Base-by-base conservation (phyloP, 2,797 vertebrate species). In the Phoebastria nigripes region DNA sequence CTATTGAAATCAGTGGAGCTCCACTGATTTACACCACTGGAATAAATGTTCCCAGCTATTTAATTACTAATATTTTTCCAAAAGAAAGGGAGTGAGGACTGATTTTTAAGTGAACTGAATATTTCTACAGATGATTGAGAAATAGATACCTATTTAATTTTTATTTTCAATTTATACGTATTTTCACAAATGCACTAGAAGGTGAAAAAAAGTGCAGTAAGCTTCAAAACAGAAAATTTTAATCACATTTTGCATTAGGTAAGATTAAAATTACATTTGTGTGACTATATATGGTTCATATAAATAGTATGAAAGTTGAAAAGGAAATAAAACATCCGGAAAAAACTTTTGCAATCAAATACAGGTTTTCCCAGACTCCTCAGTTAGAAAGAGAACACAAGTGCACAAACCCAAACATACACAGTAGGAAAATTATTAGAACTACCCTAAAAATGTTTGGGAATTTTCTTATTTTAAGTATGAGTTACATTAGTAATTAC, bases 71-170 rank as follows among this genome's bases (percentile, higher is more conserved):
- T 24, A 51, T 83, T 86, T 93, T 92, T 95, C 19, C 65, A 76
- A 87, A 76, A 89, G 67, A 88, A 94, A 93, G 37, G 6, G 17
- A n/a, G 4, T 19, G 13, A 62, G 25, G 15, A 61, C 3, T 78
- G 46, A 9, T 69, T 93, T 82, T 54, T 90, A 93, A 94, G 87
- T 94, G 28, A 35, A 93, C 6, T 66, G 35, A 93, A 17, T 71
- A 49, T 25, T 82, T 93, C 87, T 88, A 46, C 31, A 39, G 46
- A 33, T 17, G 8, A 55, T 37, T 73, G 12, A 55, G 10, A 87
- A 51, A 74, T 13, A 69, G 12, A 22, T 7, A 49, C 1, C 3
- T 58, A 31, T 74, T 55, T 59, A 37, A 33, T n/a, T 91, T 92
- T 91, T 67, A 15, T 42, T 42, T 93, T 46, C 44, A 83, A 74